These are phyloP conservation scores for Chrysodeixis includens DNA, from an alignment of 2,888 invertebrate genomes.

Conservation along the genomic window DNA sequence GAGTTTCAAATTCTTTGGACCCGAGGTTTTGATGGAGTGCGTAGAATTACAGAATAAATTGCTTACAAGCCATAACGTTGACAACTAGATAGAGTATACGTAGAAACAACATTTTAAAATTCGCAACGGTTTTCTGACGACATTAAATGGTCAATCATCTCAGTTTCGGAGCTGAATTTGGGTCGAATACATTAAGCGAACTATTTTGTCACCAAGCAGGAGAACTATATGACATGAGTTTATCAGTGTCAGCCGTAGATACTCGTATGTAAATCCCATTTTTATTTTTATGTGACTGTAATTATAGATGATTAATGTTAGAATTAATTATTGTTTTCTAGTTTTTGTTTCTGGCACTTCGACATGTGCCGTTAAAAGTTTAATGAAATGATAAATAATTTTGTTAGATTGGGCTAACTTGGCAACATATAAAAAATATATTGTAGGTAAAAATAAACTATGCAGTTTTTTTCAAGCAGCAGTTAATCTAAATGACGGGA, in stretches of 20 bases:
- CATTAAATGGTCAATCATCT: constrained; percentile 85
- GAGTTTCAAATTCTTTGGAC: constrained; percentile 12
- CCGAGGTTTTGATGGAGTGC: constrained; percentile 16
- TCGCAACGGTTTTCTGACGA: constrained; percentile 77
- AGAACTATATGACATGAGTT: constrained; percentile 46
- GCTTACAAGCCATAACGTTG: constrained; percentile 16
- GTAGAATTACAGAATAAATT: constrained; percentile 11
- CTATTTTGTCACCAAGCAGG: constrained; percentile 68
- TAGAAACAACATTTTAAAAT: constrained; percentile 61
- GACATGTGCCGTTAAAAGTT: too few species aligned
- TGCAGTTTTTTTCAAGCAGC: neutral
- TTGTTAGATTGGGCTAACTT: neutral
- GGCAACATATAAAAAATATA: neutral
- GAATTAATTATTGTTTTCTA: too few species aligned
- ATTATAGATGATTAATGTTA: neutral
- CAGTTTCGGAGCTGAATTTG: constrained; percentile 74
- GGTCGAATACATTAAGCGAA: constrained; percentile 78
- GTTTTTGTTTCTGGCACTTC: too few species aligned
- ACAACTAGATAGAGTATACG: constrained; percentile 23
- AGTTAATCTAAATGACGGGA: neutral
- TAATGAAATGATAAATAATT: neutral
- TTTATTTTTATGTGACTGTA: constrained; percentile 13
- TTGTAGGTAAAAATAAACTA: neutral
- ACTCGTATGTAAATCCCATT: constrained; percentile 28
- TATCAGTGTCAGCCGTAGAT: constrained; percentile 50